Evolutionary conservation across 1,140 invertebrate species (phyloP).

Genomic region (Pseudomyrmex flavicornis): DNA sequence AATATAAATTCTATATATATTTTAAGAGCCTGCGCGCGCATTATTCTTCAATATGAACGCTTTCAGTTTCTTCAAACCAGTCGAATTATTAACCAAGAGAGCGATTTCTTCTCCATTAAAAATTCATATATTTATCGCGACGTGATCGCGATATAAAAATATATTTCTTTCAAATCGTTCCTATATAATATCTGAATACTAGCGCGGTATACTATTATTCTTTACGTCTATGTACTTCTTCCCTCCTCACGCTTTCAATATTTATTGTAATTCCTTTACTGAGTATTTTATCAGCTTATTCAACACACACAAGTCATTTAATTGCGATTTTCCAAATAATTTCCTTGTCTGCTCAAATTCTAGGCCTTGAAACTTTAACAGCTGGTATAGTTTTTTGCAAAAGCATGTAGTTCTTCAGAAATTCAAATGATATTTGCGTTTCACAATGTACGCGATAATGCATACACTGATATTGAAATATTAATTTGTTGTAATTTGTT

Average conservation of each 20-base stretch:
- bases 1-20: not conserved
- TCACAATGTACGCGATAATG: too few species aligned
- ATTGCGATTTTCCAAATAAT: slow-evolving; percentile 31
- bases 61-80: slow-evolving; percentile 36
- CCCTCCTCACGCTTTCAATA: slow-evolving; percentile 23
- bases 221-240: slow-evolving; percentile 36
- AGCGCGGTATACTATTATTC: slow-evolving; percentile 49
- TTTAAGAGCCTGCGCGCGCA: not conserved
- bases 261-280: slow-evolving; percentile 39
- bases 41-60: slow-evolving; percentile 7
- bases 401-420: too few species aligned
- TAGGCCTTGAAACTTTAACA: slow-evolving; percentile 36
- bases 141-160: slow-evolving; percentile 66
- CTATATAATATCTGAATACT: slow-evolving; percentile 59
- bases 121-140: slow-evolving; percentile 60
- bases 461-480: not conserved
- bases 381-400: not conserved
- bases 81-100: slow-evolving; percentile 47
- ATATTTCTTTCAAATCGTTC: slow-evolving; percentile 56
- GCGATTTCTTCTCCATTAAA: slow-evolving; percentile 40
- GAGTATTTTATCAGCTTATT: slow-evolving; percentile 47
- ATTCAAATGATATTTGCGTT: too few species aligned
- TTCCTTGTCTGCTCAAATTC: slow-evolving; percentile 19
- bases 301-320: slow-evolving; percentile 44
- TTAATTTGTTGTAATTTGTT: slow-evolving; percentile 4